Evolutionary conservation across 2,113 vertebrate genomes (phyloP), one percentile per base, ranked within the genome.

Genomic region (Tragelaphus strepsiceros): DNA sequence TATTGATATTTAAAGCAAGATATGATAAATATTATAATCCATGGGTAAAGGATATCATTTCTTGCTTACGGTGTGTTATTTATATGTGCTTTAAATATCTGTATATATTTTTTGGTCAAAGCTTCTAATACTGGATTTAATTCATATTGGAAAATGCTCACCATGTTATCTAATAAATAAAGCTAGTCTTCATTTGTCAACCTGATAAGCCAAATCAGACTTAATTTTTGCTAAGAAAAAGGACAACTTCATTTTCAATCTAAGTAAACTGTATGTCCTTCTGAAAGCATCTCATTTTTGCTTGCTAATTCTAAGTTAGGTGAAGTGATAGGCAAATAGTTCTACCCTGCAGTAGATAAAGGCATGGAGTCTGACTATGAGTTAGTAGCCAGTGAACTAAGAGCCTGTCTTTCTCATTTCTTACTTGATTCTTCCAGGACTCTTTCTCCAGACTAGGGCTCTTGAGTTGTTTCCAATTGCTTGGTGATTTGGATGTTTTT

Each of bases 121-220:
- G 16, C 17, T 14, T 74, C 43, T 43, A 59, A 58, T 8, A 46
- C 46, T 85, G 51, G 35, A n/a, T 89, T 91, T 81, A 80, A 30
- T 88, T 95, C 28, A 39, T 67, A 53, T 22, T 26, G 39, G 28
- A 92, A 83, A 87, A 61, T 83, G 30, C 28, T 59, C 3, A n/a
- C 28, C 49, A 67, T 12, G 46, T 84, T 89, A 19, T 77, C 24
- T 89, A 9, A 51, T 92, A 62, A 89, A 28, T 91, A 83, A 56
- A 91, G 22, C 54, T 85, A 91, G n/a, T 89, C 26, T 96, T 90
- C 16, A 93, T 78, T 83, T 95, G 43, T 95, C 56, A 74, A 62
- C 16, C 58, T 39, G 49, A 4, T 85, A 89, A 56, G 61, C 56
- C 54, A 88, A 82, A 82, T 96, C 5, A 91, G 49, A 59, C 30